phyloP scores from a whole-genome alignment of 2,797 vertebrate species.

The Semotilus atromaculatus region DNA sequence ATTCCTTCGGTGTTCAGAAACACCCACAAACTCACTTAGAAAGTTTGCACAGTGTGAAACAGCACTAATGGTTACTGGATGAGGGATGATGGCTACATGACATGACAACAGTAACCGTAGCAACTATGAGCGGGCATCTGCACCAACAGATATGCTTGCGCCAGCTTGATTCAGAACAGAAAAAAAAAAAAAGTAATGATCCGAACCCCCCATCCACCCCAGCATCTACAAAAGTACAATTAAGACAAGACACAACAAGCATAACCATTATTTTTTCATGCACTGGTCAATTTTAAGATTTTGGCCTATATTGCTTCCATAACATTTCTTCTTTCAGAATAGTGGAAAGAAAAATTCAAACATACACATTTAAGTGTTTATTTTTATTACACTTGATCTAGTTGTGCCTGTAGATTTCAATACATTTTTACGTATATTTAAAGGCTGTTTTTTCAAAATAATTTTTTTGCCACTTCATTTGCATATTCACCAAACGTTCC shows the following conservation, averaged over 20 bases:
- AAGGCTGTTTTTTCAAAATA: too few species aligned
- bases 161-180: conserved; percentile 68
- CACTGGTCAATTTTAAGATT: neutral
- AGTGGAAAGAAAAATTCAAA: neutral
- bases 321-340: neutral
- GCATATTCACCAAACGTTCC: neutral
- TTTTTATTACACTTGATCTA: neutral
- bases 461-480: neutral
- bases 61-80: conserved; percentile 62
- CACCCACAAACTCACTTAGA: conserved; percentile 33
- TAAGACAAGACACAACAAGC: neutral
- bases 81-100: conserved; percentile 75
- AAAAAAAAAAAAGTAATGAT: neutral
- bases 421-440: neutral
- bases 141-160: conserved; percentile 47
- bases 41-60: conserved; percentile 45
- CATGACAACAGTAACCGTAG: conserved; percentile 81
- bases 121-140: conserved; percentile 82
- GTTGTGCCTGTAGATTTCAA: too few species aligned
- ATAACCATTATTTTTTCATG: neutral
- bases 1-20: conserved; percentile 34
- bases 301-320: neutral
- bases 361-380: neutral
- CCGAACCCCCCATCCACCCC: neutral
- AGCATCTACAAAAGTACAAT: neutral